These are phyloP conservation scores for Latrodectus elegans DNA, from an alignment of 2,888 invertebrate species.

Conservation along the genomic window DNA sequence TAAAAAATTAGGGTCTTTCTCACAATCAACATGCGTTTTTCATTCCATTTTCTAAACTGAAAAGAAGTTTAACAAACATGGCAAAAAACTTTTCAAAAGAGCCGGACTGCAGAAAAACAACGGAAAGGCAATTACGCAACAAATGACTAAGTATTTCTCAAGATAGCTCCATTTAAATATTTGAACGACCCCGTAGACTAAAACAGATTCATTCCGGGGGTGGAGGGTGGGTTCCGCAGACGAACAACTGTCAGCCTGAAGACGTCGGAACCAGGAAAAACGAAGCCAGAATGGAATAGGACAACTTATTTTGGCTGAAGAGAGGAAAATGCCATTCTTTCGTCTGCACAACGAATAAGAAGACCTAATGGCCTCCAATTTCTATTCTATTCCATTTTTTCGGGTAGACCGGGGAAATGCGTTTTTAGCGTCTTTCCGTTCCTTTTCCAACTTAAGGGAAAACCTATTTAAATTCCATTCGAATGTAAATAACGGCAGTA, in stretches of 20 bases:
- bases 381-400: conserved; percentile 68
- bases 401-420: conserved; percentile 53
- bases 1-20: no score
- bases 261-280: conserved; percentile 46
- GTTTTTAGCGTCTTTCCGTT: conserved; percentile 68
- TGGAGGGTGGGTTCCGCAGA: conserved; percentile 36
- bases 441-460: conserved; percentile 56
- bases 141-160: no score
- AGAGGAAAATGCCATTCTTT: conserved; percentile 56
- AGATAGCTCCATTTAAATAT: conserved; percentile 14
- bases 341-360: conserved; percentile 52
- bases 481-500: conserved; percentile 65
- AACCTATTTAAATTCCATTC: conserved; percentile 69
- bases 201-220: not conserved
- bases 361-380: conserved; percentile 67
- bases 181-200: conserved; percentile 19
- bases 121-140: no score
- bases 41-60: no score
- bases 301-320: conserved; percentile 61
- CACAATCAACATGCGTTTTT: no score
- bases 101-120: no score
- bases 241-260: conserved; percentile 62
- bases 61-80: no score
- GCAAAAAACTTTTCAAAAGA: no score
- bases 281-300: conserved; percentile 30